phyloP scores from a whole-genome alignment of 2,888 invertebrate genomes.

The Aporophyla nigra region DNA sequence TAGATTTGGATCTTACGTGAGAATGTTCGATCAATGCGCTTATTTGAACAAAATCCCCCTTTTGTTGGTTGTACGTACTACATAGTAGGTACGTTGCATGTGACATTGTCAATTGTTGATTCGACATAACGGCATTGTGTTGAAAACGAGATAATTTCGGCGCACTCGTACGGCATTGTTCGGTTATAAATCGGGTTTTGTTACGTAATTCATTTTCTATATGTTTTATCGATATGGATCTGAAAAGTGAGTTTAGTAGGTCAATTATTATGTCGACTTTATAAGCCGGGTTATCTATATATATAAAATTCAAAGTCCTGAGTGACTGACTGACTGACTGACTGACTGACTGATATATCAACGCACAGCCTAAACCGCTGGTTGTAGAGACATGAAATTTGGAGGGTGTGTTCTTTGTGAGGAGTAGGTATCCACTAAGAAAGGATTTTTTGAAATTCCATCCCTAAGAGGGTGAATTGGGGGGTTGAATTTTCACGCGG shows the following conservation, averaged over 20 bases:
- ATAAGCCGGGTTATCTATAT: background rate
- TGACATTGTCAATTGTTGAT: slow-evolving; percentile 77
- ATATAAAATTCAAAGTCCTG: too few relatives aligned
- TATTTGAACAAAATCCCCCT: slow-evolving; percentile 59
- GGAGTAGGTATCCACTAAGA: too few relatives aligned
- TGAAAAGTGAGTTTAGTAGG: slow-evolving; percentile 49
- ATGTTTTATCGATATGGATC: slow-evolving; percentile 37
- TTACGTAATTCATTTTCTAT: slow-evolving; percentile 53
- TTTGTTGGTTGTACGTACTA: slow-evolving; percentile 47
- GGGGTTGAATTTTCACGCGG: too few relatives aligned
- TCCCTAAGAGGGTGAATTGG: too few relatives aligned
- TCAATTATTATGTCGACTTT: slow-evolving; percentile 23
- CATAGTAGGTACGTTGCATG: slow-evolving; percentile 64
- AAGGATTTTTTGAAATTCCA: too few relatives aligned
- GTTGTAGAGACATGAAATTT: too few relatives aligned
- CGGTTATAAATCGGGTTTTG: slow-evolving; percentile 57
- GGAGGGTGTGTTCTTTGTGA: too few relatives aligned
- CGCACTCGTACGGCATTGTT: slow-evolving; percentile 70
- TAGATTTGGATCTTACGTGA: slow-evolving; percentile 76
- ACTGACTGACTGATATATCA: too few relatives aligned
- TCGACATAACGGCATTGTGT: slow-evolving; percentile 74
- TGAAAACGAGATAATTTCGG: slow-evolving; percentile 77
- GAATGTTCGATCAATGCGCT: slow-evolving; percentile 62
- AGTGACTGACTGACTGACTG: too few relatives aligned
- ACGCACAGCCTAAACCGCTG: too few relatives aligned